Evolutionary conservation across 2,113 vertebrate genomes (phyloP), one percentile per base, ranked within the genome.

Genomic region (Aldabrachelys gigantea): DNA sequence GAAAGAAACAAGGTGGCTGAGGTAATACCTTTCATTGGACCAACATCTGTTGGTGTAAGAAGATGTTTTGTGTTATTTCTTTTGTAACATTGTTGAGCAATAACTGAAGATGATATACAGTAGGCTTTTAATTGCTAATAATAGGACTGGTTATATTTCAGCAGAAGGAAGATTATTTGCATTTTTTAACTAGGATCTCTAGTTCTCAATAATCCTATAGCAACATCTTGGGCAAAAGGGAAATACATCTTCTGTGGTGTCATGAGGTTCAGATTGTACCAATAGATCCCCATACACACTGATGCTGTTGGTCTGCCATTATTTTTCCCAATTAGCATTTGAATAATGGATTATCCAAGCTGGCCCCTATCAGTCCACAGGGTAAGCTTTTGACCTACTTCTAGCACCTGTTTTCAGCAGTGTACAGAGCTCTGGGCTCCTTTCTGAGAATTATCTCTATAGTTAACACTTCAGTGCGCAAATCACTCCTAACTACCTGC

Each of bases 201-300:
- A 38, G 65, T 38, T 22, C n/a, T 72, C 65, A 72, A 21, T 72
- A 72, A 38, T 22, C 92, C 80, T 88, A 86, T 2, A 41, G 3
- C 88, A 82, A 80, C 80, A 35, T 8, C 85, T 92, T 0, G 88
- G 91, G 88, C 81, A 52, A 94, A 21, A 72, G n/a, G 65, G 65
- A 72, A 38, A 44, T 91, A 80, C 76, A 0, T 10, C 92, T 0
- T 31, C 78, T 0, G 16, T 4, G 59, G 49, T 76, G 38, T 91
- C 29, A 81, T 89, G 8, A 29, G 1, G 14, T 1, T 22, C 78
- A 53, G 11, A 0, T 49, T 16, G 76, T 82, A 80, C 49, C 0
- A 0, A 1, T 2, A 6, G 27, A n/a, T 85, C 0, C 83, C 89
- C 22, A 1, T 35, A 4, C 24, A 2, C 52, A n/a, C 75, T 52